Percentiles rank a stretch among this genome's conserved stretches.
Conservation (phyloP, 2,888 invertebrate species). For the Drosophila kanekoi region DNA sequence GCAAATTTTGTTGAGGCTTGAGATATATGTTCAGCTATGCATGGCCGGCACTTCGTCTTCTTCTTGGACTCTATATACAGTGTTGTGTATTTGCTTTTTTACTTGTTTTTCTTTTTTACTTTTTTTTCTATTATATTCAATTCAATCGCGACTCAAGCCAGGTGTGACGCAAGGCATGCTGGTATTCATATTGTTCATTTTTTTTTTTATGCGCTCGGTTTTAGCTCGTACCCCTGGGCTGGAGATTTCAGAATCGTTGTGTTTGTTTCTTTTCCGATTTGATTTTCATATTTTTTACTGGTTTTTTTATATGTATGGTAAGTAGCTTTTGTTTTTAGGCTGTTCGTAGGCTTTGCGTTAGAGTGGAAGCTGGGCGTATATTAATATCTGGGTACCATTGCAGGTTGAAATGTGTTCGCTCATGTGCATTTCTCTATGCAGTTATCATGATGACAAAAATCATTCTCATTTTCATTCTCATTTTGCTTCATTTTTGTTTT, state of each 20-base stretch:
- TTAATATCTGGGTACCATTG: conserved; percentile 84
- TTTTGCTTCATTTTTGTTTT: conserved; percentile 7
- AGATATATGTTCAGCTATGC: conserved; percentile 41
- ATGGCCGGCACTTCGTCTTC: conserved; percentile 18
- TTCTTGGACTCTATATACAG: conserved; percentile 64
- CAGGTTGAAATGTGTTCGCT: conserved; percentile 78
- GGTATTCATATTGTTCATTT: conserved; percentile 35
- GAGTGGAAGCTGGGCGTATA: conserved; percentile 84
- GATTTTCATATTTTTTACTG: conserved; percentile 21
- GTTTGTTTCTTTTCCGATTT: conserved; percentile 31
- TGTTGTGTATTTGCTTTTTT: too few species aligned
- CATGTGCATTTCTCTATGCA: conserved; percentile 56
- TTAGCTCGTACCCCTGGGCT: conserved; percentile 72
- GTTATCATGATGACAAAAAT: conserved; percentile 37
- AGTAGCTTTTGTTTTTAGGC: conserved; percentile 37
- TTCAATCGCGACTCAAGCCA: conserved; percentile 81
- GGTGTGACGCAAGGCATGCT: conserved; percentile 80
- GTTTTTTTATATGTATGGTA: conserved; percentile 24
- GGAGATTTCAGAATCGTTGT: conserved; percentile 44
- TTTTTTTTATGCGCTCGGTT: conserved; percentile 60
- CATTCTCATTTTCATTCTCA: conserved; percentile 1
- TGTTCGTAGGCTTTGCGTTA: conserved; percentile 54
- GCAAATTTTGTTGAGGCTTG: conserved; percentile 34
- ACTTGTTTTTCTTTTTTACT: conserved; percentile 18
- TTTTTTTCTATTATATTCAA: conserved; percentile 59